Conservation (phyloP, 2,797 vertebrate genomes). For the Margarornis squamiger region DNA sequence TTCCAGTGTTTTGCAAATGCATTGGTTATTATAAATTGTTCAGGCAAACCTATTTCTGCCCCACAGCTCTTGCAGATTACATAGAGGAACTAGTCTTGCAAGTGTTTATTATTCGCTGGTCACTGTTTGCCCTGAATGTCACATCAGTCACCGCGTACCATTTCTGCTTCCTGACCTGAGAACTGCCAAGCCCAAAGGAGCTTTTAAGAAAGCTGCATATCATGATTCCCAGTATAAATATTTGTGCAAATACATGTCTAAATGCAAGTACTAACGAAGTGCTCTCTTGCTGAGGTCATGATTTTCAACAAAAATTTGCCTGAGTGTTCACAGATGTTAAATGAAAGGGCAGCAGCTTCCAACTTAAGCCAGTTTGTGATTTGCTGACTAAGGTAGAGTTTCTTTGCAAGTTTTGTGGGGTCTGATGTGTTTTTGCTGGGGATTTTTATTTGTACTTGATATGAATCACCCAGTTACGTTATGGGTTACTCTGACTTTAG, state of each 20-base stretch:
- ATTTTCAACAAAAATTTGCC: constrained; percentile 8
- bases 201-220: constrained; percentile 19
- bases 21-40: neutral
- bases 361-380: neutral
- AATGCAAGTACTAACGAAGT: neutral
- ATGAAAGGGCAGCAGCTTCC: neutral
- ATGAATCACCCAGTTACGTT: neutral
- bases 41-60: neutral
- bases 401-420: neutral
- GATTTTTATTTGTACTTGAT: neutral
- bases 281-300: neutral
- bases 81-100: neutral
- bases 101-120: neutral
- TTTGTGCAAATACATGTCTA: neutral
- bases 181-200: neutral
- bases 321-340: neutral
- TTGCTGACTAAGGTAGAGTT: neutral
- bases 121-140: neutral
- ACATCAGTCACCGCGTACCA: neutral
- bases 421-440: neutral
- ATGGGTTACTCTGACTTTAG: neutral
- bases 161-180: neutral
- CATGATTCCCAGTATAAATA: neutral
- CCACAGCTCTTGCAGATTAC: neutral
- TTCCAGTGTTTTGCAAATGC: neutral